Evolutionary conservation across 2,113 vertebrate genomes (phyloP).

Genomic region (Neoarius graeffei): DNA sequence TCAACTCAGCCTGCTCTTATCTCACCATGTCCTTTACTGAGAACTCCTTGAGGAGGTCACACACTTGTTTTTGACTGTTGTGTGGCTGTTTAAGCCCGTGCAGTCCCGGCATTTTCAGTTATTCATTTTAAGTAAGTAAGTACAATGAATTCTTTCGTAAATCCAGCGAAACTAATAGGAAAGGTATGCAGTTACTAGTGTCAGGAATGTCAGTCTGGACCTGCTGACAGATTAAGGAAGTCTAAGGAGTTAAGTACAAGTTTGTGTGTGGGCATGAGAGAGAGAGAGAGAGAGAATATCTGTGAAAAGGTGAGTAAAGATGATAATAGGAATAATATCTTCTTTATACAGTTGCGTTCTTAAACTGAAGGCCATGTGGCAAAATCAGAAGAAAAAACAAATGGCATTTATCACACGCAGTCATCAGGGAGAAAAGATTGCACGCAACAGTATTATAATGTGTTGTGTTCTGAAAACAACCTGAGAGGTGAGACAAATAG

Average conservation of each 20-base stretch:
- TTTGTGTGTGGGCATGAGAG: not conserved
- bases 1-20: conserved; percentile 25
- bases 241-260: not conserved
- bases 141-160: not conserved
- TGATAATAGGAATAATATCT: not conserved
- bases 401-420: not conserved
- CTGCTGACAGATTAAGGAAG: not conserved
- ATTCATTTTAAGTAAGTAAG: not conserved
- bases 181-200: not conserved
- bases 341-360: not conserved
- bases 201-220: not conserved
- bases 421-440: not conserved
- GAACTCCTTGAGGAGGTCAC: conserved; percentile 14
- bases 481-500: not conserved
- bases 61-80: not conserved
- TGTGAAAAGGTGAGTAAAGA: not conserved
- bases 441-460: no score
- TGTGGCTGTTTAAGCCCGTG: not conserved
- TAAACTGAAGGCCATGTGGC: not conserved
- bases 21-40: conserved; percentile 30
- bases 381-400: not conserved
- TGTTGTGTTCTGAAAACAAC: not conserved
- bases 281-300: not conserved
- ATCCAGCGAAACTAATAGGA: not conserved
- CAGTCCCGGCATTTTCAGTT: no score